Conservation (phyloP, 2,888 invertebrate genomes). For the Rapana venosa region DNA sequence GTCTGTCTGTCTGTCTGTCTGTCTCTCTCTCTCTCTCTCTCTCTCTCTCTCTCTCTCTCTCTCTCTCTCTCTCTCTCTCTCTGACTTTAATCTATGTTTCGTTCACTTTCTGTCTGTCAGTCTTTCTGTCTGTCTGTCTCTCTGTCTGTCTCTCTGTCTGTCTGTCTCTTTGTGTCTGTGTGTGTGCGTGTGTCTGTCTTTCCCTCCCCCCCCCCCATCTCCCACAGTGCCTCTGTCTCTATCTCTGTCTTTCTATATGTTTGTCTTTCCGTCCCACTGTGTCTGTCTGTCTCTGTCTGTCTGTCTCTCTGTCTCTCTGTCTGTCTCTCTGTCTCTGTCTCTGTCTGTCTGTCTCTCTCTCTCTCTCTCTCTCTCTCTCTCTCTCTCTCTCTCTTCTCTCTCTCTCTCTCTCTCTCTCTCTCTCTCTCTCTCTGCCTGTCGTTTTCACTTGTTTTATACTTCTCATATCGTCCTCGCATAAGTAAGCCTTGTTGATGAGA, state of each 20-base stretch:
- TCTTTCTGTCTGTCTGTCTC: background rate
- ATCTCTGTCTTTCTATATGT: background rate
- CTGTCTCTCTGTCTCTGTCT: background rate
- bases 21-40: background rate
- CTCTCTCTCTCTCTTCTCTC: background rate
- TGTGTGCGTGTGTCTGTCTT: background rate
- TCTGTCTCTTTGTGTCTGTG: background rate
- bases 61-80: no score
- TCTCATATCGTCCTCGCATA: no score
- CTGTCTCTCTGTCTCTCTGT: no score
- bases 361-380: background rate
- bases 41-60: background rate
- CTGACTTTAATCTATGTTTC: no score
- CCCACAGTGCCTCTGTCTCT: background rate
- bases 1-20: background rate
- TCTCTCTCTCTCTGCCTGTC: background rate
- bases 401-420: background rate
- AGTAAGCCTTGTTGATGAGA: no score
- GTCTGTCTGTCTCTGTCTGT: no score
- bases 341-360: background rate
- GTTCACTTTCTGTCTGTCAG: no score
- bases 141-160: background rate
- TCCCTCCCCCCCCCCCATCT: no score
- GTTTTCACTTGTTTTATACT: background rate
- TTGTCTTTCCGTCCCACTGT: background rate